Percentiles rank a stretch among this genome's conserved stretches.
Evolutionary conservation across 2,888 invertebrate species (phyloP).

Genomic region (Kuschelorhynchus macadamiae): DNA sequence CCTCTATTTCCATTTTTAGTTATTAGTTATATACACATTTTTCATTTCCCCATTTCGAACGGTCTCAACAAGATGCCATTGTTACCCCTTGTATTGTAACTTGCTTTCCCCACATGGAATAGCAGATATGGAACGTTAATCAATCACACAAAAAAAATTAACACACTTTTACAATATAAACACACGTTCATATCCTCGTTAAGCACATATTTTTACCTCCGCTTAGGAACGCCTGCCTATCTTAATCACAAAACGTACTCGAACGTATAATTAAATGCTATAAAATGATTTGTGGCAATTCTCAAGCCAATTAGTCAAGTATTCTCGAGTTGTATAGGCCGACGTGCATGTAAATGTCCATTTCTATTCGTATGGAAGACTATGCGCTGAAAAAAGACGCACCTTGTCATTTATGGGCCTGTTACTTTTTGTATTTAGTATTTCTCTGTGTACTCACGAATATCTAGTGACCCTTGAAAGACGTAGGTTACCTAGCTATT

Average conservation of each 20-base stretch:
- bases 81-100: no score
- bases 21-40: no score
- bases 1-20: no score
- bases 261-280: constrained; percentile 47
- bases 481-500: constrained; percentile 2
- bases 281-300: constrained; percentile 50
- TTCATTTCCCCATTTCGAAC: no score
- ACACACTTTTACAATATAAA: constrained; percentile 12
- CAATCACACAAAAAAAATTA: neutral
- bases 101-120: no score
- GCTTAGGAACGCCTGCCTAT: constrained; percentile 36
- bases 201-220: constrained; percentile 33
- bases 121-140: no score
- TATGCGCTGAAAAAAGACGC: neutral
- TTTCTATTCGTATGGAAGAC: neutral
- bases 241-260: constrained; percentile 40
- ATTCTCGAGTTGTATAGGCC: constrained; percentile 5
- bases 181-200: constrained; percentile 19
- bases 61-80: no score
- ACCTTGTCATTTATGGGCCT: neutral
- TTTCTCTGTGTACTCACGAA: constrained; percentile 22
- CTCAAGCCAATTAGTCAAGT: constrained; percentile 44
- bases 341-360: constrained; percentile 20
- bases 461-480: constrained; percentile 29
- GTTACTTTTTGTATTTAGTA: neutral